phyloP scores from a whole-genome alignment of 2,113 vertebrate species.

The Ictalurus punctatus region DNA sequence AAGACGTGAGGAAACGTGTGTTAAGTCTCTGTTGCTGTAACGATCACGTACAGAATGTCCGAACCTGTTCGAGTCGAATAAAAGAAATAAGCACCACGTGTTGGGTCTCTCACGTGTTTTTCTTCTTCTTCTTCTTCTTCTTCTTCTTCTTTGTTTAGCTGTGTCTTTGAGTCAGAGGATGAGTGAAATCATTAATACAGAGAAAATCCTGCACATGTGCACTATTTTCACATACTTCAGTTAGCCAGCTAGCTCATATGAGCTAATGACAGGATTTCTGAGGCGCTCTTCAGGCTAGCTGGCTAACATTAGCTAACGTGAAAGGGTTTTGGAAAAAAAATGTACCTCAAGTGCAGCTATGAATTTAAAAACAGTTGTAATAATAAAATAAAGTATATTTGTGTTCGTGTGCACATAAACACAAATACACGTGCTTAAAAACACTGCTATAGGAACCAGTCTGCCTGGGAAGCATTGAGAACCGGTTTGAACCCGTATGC shows the following conservation, averaged over 20 bases:
- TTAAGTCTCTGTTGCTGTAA: slow-evolving; percentile 81
- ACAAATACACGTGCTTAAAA: neutral
- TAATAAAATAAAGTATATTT: neutral
- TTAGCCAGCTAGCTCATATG: neutral
- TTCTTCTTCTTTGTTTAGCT: neutral
- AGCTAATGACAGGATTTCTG: neutral
- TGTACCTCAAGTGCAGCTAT: neutral
- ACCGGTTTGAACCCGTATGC: neutral
- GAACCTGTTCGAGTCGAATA: slow-evolving; percentile 87
- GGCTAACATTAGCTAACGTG: neutral
- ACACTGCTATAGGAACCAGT: neutral
- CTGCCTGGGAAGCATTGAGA: neutral
- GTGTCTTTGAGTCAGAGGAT: neutral
- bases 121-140: no score
- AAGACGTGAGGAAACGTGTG: slow-evolving; percentile 67
- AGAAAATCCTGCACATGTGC: neutral
- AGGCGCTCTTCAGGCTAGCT: neutral
- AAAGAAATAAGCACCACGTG: slow-evolving; percentile 70
- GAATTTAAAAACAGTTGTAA: neutral
- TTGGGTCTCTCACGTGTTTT: neutral
- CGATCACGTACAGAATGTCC: slow-evolving; percentile 81
- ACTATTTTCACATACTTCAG: neutral
- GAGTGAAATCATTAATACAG: neutral
- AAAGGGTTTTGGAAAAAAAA: neutral
- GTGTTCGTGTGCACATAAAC: neutral